Evolutionary conservation across 2,113 vertebrate species (phyloP).

Genomic region (Pyrgilauda ruficollis): DNA sequence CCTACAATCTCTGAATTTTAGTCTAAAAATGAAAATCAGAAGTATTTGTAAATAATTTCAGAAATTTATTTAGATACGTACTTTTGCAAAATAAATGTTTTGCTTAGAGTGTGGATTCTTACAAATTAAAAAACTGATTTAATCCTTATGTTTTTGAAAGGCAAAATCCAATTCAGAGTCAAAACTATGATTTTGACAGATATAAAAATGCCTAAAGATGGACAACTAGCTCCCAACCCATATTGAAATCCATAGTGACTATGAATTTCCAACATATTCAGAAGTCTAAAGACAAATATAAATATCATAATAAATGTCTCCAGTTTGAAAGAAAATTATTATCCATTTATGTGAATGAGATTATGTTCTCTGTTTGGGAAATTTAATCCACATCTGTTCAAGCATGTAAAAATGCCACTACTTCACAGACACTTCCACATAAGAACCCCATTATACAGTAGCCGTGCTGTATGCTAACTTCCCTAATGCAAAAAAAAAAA

Average conservation of each 20-base stretch:
- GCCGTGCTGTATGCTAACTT: not conserved
- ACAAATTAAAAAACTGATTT: not conserved
- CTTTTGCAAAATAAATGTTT: not conserved
- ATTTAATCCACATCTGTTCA: not conserved
- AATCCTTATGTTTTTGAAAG: not conserved
- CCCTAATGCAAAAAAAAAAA: not conserved
- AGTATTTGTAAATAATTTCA: not conserved
- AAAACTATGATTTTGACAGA: not conserved
- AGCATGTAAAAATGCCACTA: not conserved
- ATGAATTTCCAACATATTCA: not conserved
- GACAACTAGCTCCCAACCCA: not conserved
- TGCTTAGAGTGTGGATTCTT: not conserved
- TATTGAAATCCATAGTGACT: not conserved
- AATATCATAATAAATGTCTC: not conserved
- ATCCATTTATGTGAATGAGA: not conserved
- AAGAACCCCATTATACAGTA: not conserved
- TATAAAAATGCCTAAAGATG: not conserved
- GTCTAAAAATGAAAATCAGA: not conserved
- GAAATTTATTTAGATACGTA: not conserved
- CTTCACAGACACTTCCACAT: not conserved
- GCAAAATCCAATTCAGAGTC: not conserved
- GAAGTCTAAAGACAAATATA: not conserved
- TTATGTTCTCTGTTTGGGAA: not conserved
- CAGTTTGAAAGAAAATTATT: not conserved
- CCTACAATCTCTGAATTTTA: not conserved